A percentile compares a stretch with the other conserved stretches of the same genome.
These are phyloP conservation scores for Empidonax traillii DNA, from an alignment of 2,113 vertebrate genomes.

Conservation along the genomic window DNA sequence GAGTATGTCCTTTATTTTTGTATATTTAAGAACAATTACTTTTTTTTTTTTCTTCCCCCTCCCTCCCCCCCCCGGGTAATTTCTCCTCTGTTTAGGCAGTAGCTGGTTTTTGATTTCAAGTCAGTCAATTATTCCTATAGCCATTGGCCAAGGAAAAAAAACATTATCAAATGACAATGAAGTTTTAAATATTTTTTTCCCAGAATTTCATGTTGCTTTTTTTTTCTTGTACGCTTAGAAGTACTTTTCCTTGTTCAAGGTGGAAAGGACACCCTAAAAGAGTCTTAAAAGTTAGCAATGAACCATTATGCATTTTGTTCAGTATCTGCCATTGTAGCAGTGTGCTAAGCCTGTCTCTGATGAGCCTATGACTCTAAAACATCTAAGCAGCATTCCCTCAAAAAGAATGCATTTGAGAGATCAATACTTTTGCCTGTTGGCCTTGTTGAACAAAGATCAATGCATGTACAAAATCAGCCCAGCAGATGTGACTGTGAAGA, in stretches of 20 bases:
- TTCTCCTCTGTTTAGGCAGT: not conserved
- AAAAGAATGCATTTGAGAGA: not conserved
- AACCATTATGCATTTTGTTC: not conserved
- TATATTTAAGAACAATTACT: not conserved
- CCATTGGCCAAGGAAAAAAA: not conserved
- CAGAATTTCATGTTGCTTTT: not conserved
- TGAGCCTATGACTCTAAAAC: not conserved
- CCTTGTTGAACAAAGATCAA: constrained; percentile 3
- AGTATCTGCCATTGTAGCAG: not conserved
- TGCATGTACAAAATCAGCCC: not conserved
- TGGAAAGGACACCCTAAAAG: not conserved
- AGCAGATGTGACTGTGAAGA: not conserved
- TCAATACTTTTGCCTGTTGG: not conserved
- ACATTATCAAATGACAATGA: not conserved
- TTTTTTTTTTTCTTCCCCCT: not conserved
- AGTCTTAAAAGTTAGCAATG: not conserved
- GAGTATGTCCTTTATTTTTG: not conserved
- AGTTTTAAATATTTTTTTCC: not conserved
- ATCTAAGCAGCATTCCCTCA: not conserved
- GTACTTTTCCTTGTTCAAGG: not conserved
- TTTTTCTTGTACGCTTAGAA: not conserved
- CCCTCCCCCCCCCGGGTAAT: not conserved
- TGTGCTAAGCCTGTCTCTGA: not conserved
- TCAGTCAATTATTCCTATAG: not conserved
- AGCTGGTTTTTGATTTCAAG: not conserved